Conservation (phyloP, 2,113 vertebrate species). For the Orthonyx spaldingii region DNA sequence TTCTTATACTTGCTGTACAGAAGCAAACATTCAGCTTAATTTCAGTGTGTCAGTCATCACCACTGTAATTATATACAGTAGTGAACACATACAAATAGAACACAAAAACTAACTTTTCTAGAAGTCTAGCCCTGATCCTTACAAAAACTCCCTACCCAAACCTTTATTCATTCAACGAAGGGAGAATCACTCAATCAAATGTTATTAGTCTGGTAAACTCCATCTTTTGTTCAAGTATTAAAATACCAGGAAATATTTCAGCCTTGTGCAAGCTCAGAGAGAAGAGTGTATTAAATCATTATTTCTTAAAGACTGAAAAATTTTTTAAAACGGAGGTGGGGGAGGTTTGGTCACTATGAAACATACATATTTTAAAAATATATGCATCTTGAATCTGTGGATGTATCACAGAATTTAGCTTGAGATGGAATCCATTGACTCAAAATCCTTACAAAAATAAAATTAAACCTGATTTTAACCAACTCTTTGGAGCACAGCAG, state of each 20-base stretch:
- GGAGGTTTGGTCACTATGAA: background rate
- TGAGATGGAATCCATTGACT: background rate
- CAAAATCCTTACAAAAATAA: background rate
- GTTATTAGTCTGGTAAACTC: background rate
- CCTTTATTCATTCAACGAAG: background rate
- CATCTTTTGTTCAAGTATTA: background rate
- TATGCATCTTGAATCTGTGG: background rate
- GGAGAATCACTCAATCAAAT: background rate
- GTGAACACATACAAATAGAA: background rate
- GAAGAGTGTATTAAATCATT: slow-evolving; percentile 1
- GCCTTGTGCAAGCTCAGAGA: background rate
- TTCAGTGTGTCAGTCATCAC: background rate
- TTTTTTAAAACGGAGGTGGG: accelerated
- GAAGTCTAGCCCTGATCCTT: background rate
- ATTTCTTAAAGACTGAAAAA: background rate
- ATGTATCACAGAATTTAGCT: background rate
- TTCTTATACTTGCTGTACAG: background rate
- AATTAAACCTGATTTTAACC: background rate
- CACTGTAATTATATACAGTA: background rate
- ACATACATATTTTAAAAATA: background rate
- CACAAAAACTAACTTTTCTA: background rate
- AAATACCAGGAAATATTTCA: background rate
- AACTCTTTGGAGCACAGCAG: background rate
- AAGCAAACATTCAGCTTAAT: background rate
- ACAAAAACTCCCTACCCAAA: background rate